Evolutionary conservation across 2,888 invertebrate species (phyloP).

Genomic region (Trichopoda pennipes): DNA sequence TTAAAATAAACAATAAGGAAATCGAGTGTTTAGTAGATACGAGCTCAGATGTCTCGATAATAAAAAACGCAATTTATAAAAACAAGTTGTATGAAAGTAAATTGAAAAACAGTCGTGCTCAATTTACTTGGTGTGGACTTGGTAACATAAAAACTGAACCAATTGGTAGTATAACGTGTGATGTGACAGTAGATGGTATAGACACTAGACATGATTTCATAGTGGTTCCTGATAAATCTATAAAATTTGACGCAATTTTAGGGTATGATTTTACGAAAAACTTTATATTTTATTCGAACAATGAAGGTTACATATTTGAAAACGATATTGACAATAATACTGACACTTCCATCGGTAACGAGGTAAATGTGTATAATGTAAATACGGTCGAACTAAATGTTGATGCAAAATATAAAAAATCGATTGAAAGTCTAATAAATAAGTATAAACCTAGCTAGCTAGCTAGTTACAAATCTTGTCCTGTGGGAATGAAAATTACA

Average conservation of each 20-base stretch:
- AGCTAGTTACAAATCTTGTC: background rate
- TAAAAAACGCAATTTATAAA: conserved; percentile 2
- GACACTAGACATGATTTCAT: background rate
- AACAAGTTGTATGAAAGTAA: background rate
- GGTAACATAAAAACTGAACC: conserved; percentile 1
- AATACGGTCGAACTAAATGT: background rate
- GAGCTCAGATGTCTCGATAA: background rate
- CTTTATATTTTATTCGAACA: background rate
- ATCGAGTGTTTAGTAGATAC: background rate
- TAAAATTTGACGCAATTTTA: background rate
- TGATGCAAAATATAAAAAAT: background rate
- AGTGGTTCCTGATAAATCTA: background rate
- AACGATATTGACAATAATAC: background rate
- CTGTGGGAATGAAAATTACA: conserved; percentile 12
- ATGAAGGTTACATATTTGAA: background rate
- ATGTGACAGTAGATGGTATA: background rate
- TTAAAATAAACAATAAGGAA: background rate
- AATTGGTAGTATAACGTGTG: background rate
- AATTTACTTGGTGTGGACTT: background rate
- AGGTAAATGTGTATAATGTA: background rate
- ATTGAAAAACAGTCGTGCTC: background rate
- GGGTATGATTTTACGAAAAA: conserved; percentile 2
- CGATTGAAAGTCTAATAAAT: background rate
- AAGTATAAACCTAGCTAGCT: background rate
- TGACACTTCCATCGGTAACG: background rate